Conservation (phyloP, 1,140 invertebrate species). For the Rhopalosiphum padi region DNA sequence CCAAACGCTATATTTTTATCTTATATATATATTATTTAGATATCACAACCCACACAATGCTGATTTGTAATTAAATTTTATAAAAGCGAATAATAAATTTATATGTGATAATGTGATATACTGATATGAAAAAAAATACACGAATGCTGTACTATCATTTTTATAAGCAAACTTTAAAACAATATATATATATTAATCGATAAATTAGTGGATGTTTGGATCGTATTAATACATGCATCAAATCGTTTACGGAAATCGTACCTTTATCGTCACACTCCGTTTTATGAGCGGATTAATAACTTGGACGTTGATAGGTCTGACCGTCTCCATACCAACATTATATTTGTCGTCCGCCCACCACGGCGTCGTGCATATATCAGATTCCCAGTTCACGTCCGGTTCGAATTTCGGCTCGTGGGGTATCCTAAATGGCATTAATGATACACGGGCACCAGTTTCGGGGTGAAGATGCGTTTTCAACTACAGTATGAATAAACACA, state of each 20-base stretch:
- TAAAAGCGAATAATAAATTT: not conserved
- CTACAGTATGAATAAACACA: not conserved
- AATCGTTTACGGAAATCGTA: not conserved
- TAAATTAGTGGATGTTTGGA: not conserved
- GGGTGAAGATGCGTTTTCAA: not conserved
- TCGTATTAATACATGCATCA: not conserved
- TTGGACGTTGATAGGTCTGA: not conserved
- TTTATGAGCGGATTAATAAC: not conserved
- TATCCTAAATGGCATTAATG: not conserved
- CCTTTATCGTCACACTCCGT: slow-evolving; percentile 21
- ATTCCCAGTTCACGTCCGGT: slow-evolving; percentile 1
- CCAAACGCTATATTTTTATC: not conserved
- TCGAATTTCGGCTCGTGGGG: not conserved
- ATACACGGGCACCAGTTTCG: slow-evolving; percentile 3
- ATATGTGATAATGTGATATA: too few species aligned
- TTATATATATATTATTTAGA: not conserved
- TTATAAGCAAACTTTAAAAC: too few species aligned
- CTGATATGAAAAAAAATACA: too few species aligned
- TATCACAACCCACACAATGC: not conserved
- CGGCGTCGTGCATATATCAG: not conserved
- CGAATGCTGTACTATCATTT: too few species aligned
- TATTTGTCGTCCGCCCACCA: slow-evolving; percentile 50
- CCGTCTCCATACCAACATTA: slow-evolving; percentile 22
- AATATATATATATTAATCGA: not conserved
- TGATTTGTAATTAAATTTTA: not conserved